phyloP scores from a whole-genome alignment of 2,797 vertebrate genomes.

The Odontamblyopus rebecca region DNA sequence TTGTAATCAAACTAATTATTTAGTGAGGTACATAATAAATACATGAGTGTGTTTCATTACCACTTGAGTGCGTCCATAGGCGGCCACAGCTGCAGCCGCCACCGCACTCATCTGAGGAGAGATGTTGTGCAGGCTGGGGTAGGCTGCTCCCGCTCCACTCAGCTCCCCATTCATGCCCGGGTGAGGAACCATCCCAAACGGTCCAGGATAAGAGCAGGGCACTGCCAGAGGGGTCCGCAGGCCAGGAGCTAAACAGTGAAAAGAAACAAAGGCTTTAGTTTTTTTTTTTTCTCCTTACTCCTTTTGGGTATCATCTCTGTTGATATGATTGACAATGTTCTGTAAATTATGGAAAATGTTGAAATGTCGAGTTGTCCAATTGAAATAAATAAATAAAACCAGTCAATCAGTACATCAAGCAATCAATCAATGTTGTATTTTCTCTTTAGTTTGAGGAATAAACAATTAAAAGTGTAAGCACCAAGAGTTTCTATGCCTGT shows the following conservation, averaged over 20 bases:
- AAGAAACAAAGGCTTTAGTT: background rate
- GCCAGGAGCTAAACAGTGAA: slow-evolving; percentile 75
- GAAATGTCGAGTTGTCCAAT: no score
- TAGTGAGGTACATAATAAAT: background rate
- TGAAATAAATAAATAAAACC: no score
- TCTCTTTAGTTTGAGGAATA: background rate
- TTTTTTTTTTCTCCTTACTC: no score
- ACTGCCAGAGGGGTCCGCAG: slow-evolving; percentile 89
- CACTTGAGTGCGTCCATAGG: slow-evolving; percentile 92
- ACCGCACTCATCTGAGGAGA: slow-evolving; percentile 93
- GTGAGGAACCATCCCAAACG: slow-evolving; percentile 94
- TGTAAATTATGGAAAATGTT: no score
- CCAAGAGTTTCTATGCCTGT: slow-evolving; percentile 85
- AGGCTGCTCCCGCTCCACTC: slow-evolving; percentile 83
- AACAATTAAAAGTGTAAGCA: background rate
- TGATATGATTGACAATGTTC: no score
- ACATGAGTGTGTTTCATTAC: slow-evolving; percentile 67
- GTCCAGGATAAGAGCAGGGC: slow-evolving; percentile 85
- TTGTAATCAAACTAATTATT: background rate
- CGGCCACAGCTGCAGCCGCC: slow-evolving; percentile 79
- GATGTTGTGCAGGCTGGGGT: slow-evolving; percentile 87
- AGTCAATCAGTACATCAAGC: no score
- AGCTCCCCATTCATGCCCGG: slow-evolving; percentile 93
- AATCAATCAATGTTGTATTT: background rate
- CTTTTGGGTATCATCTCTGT: no score